Percentiles rank a stretch among this genome's conserved stretches.
Conservation (phyloP, 2,797 vertebrate species). For the Anomalospiza imberbis region DNA sequence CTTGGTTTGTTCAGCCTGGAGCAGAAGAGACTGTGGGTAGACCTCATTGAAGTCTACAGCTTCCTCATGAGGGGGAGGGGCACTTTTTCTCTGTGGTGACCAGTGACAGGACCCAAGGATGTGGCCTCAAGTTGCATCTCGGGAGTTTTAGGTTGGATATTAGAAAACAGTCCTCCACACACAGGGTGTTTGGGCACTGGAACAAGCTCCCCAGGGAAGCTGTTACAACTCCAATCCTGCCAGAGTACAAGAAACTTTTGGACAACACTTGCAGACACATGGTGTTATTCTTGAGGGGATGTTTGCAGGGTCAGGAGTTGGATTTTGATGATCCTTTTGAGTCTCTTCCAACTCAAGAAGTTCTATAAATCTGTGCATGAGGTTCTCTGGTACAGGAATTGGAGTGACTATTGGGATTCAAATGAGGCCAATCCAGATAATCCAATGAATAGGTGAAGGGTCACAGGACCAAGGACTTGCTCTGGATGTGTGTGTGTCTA, state of each 20-base stretch:
- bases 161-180: background rate
- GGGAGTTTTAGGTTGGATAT: background rate
- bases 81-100: background rate
- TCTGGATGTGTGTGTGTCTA: background rate
- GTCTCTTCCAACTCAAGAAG: background rate
- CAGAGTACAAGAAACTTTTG: background rate
- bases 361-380: background rate
- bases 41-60: background rate
- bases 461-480: background rate
- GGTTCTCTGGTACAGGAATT: background rate
- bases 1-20: background rate
- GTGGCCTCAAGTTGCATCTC: background rate
- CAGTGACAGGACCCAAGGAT: background rate
- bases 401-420: rapidly evolving
- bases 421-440: background rate
- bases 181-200: background rate
- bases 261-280: background rate
- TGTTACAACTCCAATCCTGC: background rate
- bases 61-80: background rate
- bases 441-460: background rate
- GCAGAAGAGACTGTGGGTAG: background rate
- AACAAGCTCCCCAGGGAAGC: background rate
- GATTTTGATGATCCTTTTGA: background rate
- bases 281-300: background rate
- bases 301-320: background rate